These are phyloP conservation scores for Sycophaga agraensis DNA, from an alignment of 1,140 invertebrate genomes.

Conservation along the genomic window DNA sequence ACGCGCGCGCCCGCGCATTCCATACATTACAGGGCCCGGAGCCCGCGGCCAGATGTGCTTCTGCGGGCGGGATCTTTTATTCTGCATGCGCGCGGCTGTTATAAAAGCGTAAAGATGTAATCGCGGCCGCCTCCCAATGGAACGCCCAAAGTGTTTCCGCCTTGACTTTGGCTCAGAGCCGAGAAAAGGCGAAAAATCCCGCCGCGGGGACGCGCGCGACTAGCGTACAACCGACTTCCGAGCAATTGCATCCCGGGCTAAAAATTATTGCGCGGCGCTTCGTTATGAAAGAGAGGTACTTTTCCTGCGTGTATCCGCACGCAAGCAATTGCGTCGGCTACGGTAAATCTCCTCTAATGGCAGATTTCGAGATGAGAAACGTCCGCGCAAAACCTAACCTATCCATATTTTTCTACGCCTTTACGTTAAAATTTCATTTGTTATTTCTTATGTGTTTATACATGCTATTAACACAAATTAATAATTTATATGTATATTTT, in stretches of 20 bases:
- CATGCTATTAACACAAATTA: no score
- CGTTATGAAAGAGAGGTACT: slow-evolving; percentile 21
- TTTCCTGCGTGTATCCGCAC: not conserved
- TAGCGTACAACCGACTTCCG: slow-evolving; percentile 1
- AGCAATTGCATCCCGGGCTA: slow-evolving; percentile 19
- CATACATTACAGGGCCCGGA: not conserved
- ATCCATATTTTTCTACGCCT: no score
- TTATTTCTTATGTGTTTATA: no score
- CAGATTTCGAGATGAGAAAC: slow-evolving; percentile 11
- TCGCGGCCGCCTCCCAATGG: slow-evolving; percentile 30
- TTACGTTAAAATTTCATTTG: no score
- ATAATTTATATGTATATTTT: no score
- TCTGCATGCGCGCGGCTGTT: slow-evolving; percentile 25
- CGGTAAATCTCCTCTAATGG: slow-evolving; percentile 19
- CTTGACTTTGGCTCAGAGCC: slow-evolving; percentile 33
- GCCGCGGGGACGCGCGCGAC: no score
- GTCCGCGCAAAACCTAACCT: no score
- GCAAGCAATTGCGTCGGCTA: slow-evolving; percentile 10
- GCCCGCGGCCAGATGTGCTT: not conserved
- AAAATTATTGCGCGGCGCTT: slow-evolving; percentile 17
- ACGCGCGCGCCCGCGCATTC: slow-evolving; percentile 16
- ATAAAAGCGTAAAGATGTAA: slow-evolving; percentile 46
- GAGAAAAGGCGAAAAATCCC: slow-evolving; percentile 23
- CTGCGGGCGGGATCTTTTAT: no score
- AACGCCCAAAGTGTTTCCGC: slow-evolving; percentile 37